phyloP scores from a whole-genome alignment of 2,888 invertebrate genomes.

The Drosophila kanekoi region DNA sequence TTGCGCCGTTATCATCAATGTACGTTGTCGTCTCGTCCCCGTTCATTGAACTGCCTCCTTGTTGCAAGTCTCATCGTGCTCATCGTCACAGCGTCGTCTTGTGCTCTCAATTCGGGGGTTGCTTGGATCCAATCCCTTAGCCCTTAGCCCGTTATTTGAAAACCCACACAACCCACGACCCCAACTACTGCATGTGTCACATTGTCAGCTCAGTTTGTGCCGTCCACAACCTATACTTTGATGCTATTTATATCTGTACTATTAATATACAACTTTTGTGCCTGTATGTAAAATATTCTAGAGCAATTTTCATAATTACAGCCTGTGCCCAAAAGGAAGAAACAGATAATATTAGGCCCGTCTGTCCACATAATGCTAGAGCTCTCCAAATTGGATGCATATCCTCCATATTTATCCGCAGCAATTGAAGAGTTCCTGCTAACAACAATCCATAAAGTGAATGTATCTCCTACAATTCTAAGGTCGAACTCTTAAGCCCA shows the following conservation, averaged over 20 bases:
- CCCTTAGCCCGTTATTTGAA: background rate
- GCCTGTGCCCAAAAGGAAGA: background rate
- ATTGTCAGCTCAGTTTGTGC: conserved; percentile 30
- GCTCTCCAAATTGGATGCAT: background rate
- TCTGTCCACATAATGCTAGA: background rate
- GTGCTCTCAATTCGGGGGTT: conserved; percentile 27
- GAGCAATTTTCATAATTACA: background rate
- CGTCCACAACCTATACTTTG: conserved; percentile 11
- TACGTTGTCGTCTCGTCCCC: conserved; percentile 33
- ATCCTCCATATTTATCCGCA: too few relatives aligned
- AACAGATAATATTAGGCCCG: background rate
- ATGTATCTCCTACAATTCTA: too few relatives aligned
- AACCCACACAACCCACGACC: background rate
- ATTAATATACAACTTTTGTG: background rate
- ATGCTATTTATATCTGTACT: background rate
- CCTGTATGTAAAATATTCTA: background rate
- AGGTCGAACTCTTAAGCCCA: too few relatives aligned
- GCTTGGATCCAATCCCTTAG: conserved; percentile 17
- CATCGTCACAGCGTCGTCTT: conserved; percentile 10
- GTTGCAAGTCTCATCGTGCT: conserved; percentile 5
- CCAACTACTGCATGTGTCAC: conserved; percentile 15
- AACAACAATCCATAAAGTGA: too few relatives aligned
- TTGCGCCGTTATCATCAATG: conserved; percentile 44
- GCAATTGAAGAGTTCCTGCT: too few relatives aligned
- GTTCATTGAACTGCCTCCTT: conserved; percentile 67